phyloP scores from a whole-genome alignment of 2,113 vertebrate species.

The Oncorhynchus masou region DNA sequence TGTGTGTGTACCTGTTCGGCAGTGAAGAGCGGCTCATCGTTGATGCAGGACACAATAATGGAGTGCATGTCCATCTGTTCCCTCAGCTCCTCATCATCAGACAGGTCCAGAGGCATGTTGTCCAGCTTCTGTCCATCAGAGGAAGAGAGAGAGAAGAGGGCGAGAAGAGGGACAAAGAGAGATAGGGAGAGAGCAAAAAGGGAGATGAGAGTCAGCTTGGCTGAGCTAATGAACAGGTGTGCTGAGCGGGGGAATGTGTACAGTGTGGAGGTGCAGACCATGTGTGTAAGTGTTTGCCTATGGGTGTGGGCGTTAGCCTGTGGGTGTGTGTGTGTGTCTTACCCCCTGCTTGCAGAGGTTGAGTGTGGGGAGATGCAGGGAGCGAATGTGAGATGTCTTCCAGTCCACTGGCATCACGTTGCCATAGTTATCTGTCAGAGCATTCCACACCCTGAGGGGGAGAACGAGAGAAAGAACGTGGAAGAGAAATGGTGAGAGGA shows the following conservation, averaged over 20 bases:
- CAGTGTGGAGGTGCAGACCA: not conserved
- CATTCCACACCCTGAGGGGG: conserved; percentile 89
- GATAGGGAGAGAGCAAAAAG: not conserved
- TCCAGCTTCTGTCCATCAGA: conserved; percentile 74
- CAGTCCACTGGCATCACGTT: conserved; percentile 98
- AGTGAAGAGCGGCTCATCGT: conserved; percentile 92
- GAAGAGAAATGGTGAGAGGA: not conserved
- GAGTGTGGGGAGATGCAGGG: conserved; percentile 89
- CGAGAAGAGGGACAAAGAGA: not conserved
- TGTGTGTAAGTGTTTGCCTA: not conserved
- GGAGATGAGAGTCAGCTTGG: not conserved
- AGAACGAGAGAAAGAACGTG: not conserved
- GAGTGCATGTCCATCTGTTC: conserved; percentile 98
- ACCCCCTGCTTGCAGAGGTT: conserved; percentile 89
- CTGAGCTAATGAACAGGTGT: conserved; percentile 17
- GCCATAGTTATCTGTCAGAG: conserved; percentile 94
- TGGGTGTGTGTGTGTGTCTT: conserved; percentile 34
- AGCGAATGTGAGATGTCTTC: conserved; percentile 92
- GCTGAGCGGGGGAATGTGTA: conserved; percentile 9
- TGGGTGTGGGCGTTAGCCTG: conserved; percentile 71
- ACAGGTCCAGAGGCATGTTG: conserved; percentile 85
- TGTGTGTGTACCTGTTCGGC: conserved; percentile 87
- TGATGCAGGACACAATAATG: conserved; percentile 94
- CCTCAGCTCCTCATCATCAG: conserved; percentile 94
- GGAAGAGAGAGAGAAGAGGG: not conserved